These are phyloP conservation scores for Acanthurus leucopareius DNA, from an alignment of 2,797 vertebrate genomes.

Conservation along the genomic window DNA sequence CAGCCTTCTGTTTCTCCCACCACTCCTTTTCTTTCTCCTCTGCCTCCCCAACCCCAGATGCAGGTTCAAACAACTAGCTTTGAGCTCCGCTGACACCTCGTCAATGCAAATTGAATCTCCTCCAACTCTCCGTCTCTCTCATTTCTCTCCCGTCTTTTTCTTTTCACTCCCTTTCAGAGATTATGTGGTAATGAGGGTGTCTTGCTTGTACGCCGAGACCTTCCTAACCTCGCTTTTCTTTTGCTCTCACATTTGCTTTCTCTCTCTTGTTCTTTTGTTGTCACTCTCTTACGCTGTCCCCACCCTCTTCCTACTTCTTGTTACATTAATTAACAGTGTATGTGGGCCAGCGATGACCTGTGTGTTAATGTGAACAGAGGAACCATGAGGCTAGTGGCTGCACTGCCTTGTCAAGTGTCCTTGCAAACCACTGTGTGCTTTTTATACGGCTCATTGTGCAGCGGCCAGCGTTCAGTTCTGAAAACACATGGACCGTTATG, in stretches of 20 bases:
- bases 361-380: slow-evolving; percentile 58
- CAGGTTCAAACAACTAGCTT: slow-evolving; percentile 57
- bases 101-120: slow-evolving; percentile 66
- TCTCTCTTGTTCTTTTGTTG: slow-evolving; percentile 14
- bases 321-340: slow-evolving; percentile 61
- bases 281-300: slow-evolving; percentile 37
- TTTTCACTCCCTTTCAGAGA: slow-evolving; percentile 55
- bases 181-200: slow-evolving; percentile 70
- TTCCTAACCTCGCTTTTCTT: slow-evolving; percentile 55
- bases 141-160: slow-evolving; percentile 38
- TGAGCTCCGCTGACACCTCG: slow-evolving; percentile 42
- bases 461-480: background rate
- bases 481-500: slow-evolving; percentile 8
- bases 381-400: slow-evolving; percentile 32
- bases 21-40: slow-evolving; percentile 8
- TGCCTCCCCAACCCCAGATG: slow-evolving; percentile 11
- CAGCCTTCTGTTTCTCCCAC: slow-evolving; percentile 30
- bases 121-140: slow-evolving; percentile 44
- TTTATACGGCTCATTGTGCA: slow-evolving; percentile 3
- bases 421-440: slow-evolving; percentile 13
- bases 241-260: slow-evolving; percentile 25
- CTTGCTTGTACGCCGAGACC: slow-evolving; percentile 53
- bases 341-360: slow-evolving; percentile 43
- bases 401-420: slow-evolving; percentile 29
- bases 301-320: slow-evolving; percentile 44